A percentile compares a stretch with the other conserved stretches of the same genome.
Evolutionary conservation across 2,797 vertebrate species (phyloP).

Genomic region (Sparus aurata): DNA sequence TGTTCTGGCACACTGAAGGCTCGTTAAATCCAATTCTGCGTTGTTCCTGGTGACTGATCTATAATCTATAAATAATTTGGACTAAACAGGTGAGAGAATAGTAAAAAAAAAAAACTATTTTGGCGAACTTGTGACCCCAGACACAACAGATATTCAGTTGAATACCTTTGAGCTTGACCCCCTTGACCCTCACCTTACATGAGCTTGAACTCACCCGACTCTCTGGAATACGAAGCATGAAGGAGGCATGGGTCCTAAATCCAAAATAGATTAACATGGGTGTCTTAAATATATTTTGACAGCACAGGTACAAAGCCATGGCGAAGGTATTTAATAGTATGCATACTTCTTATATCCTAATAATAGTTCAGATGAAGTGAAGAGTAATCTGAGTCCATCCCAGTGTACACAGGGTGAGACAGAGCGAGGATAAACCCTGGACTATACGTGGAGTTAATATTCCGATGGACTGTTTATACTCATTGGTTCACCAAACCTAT

Average conservation of each 20-base stretch:
- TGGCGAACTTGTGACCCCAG: no score
- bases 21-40: not conserved
- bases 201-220: not conserved
- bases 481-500: not conserved
- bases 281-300: conserved; percentile 18
- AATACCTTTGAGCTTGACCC: not conserved
- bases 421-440: not conserved
- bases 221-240: not conserved
- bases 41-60: not conserved
- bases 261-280: conserved; percentile 14
- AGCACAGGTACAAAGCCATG: not conserved
- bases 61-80: not conserved
- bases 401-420: not conserved
- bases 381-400: not conserved
- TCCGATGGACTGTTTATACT: not conserved
- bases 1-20: not conserved
- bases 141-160: not conserved
- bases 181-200: not conserved
- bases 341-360: not conserved
- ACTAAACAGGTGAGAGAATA: not conserved
- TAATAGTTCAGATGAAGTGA: not conserved
- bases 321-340: not conserved
- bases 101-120: not conserved
- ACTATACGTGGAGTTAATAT: no score
- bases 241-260: not conserved